Base-by-base conservation (phyloP, 2,797 vertebrate genomes). In the Darevskia mixta region DNA sequence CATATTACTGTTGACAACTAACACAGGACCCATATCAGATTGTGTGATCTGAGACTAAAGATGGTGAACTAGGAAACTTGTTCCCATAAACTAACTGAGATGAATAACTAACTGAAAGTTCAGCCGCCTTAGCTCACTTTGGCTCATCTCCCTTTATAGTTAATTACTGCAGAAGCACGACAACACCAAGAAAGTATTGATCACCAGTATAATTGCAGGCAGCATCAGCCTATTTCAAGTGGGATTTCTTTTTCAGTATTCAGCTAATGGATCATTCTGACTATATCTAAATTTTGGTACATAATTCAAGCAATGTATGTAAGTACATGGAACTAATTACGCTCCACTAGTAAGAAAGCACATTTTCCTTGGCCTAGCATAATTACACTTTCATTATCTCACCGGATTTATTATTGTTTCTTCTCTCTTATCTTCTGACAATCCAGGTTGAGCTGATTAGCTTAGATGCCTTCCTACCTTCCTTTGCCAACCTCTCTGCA, bases 321-420 rank as follows among this genome's bases (percentile, higher is more conserved):
- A 87, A 84, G 75, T 87, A 89, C 75, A 86, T 71, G 87, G 79
- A 92, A 90, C 86, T 95, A 90, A 85, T 91, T 93, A 93, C 79
- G n/a, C 41, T 72, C 85, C 1, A 83, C 1, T 75, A 86, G 61
- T 45, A 45, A 88, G 79, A 83, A 90, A 89, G 27, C 2, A 78
- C 38, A 90, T 76, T 79, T 87, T 92, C 49, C 55, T 86, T 89
- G 58, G 82, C n/a, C 49, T 83, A 55, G 3, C 6, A 88, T 67
- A 89, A 88, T 35, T 73, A 72, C 64, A 78, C 73, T 91, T 89
- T 32, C 13, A 66, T 88, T 85, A 82, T 91, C 83, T 2, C 11
- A 7, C 76, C 80, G 71, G 23, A 89, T 91, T 89, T 90, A 75
- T 64, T 90, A 17, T 91, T 32, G 71, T 3, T 83, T 80, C 43